Base-by-base conservation (phyloP, 2,888 invertebrate species). In the Atrina japonica region DNA sequence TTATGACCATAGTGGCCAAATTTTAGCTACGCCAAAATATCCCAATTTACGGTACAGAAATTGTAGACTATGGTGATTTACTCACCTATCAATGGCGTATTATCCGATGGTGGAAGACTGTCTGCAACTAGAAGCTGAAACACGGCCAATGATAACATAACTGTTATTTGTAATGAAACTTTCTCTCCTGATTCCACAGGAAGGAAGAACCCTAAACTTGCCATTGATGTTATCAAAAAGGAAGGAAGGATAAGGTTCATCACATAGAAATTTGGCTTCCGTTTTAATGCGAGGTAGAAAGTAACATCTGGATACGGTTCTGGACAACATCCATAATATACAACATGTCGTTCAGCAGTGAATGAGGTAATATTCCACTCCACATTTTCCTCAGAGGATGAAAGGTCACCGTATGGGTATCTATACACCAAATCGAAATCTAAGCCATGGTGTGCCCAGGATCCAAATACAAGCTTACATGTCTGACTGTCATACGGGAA, bases 381-480 rank as follows among this genome's bases (percentile, higher is more conserved):
- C 14, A 65, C 65, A 45, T 65, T 65, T 16, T 18, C 18, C 16
- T 47, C 65, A 2, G 65, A 27, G 11, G 56, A 47, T 18, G 65
- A 45, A n/a, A 65, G 30, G 25, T 65, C 65, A 7, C 65, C 65
- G 18, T 65, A 30, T 9, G 65, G 65, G 23, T 65, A 55, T 21
- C 55, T 65, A 21, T 65, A 56, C 35, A 55, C 45, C 25, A 60
- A 47, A 52, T 78, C 78, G 43, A 84, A 76, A 43, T 85, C 78
- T 41, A 70, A 25, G 0, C 85, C 90, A 67, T 89, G 86, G 78
- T 90, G 90, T 16, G 89, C 88, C 97, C 97, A 97, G 18, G 96
- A 81, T n/a, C 85, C 97, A 83, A 97, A 97, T 91, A 96, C 96
- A 96, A 97, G 96, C 83, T 95, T 94, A 90, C 80, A 80, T 23